A percentile compares a stretch with the other conserved stretches of the same genome.
Conservation (phyloP, 2,797 vertebrate genomes). For the Thripadectes ignobilis region DNA sequence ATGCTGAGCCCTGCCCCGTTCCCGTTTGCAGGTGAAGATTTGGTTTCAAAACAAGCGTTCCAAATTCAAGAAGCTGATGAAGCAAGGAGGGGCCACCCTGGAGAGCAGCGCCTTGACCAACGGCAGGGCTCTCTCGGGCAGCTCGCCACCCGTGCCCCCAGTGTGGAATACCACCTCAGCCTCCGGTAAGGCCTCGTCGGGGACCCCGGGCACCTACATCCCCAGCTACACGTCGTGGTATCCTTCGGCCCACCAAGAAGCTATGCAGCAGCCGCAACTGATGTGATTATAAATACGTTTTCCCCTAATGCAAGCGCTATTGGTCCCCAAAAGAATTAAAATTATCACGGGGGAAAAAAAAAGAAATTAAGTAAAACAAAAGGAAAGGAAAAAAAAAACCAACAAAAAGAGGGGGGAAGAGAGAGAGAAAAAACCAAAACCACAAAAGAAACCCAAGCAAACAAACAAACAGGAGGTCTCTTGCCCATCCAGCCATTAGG, state of each 20-base stretch:
- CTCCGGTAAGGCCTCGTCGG: slow-evolving; percentile 88
- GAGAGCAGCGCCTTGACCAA: slow-evolving; percentile 88
- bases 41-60: slow-evolving; percentile 99
- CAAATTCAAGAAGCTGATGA: slow-evolving; percentile 98
- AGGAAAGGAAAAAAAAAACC: background rate
- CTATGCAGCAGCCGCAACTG: slow-evolving; percentile 97
- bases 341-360: background rate
- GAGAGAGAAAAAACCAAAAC: background rate
- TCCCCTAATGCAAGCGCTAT: slow-evolving; percentile 38
- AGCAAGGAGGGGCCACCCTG: slow-evolving; percentile 91
- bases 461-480: slow-evolving; percentile 51
- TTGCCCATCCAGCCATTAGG: slow-evolving; percentile 48
- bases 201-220: slow-evolving; percentile 90
- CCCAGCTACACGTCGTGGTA: slow-evolving; percentile 99
- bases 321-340: slow-evolving; percentile 57
- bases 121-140: slow-evolving; percentile 88
- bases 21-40: slow-evolving; percentile 88
- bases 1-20: background rate
- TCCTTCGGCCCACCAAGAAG: slow-evolving; percentile 95
- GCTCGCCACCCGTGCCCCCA: slow-evolving; percentile 90
- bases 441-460: slow-evolving; percentile 2
- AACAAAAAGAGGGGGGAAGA: background rate
- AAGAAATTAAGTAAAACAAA: slow-evolving; percentile 21
- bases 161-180: slow-evolving; percentile 92
- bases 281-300: slow-evolving; percentile 85